Evolutionary conservation across 2,888 invertebrate species (phyloP), one percentile per base, ranked within the genome.

Genomic region (Conomelus anceps): DNA sequence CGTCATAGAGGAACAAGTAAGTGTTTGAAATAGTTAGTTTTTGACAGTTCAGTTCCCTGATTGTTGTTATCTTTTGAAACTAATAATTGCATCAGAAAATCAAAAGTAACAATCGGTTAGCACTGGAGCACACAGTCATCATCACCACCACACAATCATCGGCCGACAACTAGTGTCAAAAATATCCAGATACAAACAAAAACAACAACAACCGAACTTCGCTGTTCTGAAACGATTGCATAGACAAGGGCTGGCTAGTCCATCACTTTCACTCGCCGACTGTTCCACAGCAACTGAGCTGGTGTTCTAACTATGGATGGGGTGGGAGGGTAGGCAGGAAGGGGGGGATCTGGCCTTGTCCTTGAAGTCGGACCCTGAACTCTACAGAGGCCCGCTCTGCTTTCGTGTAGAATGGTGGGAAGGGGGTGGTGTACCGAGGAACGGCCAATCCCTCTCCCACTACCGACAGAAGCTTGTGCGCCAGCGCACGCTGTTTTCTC

Each of bases 311-410:
- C 90, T 89, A 84, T 24, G 63, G 17, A 22, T 84, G 88, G 88
- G 85, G 29, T 20, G 88, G 88, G 86, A 41, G 87, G 84, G 89
- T 84, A 23, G 86, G 88, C 88, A 89, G 90, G 84, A 88, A 90
- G 90, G 89, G 90, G 89, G 90, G 89, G 90, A 89, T 86, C 87
- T 91, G 91, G 90, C 91, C 91, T 91, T 91, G 91, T 91, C 91
- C 91, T 91, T 91, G 91, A 91, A 91, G 90, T 88, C 89, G 91
- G 91, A 90, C 91, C 91, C 90, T 91, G 91, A 91, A 91, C 91
- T 90, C 91, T 90, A 34, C 63, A 84, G 89, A 84, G 86, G 63
- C 63, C 63, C 63, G 63, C 63, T 63, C 63, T 63, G 63, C 63
- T 63, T 63, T 63, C 63, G 29, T 88, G 84, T 63, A 89, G 90